Base-by-base conservation (phyloP, 2,797 vertebrate genomes). In the Allobates femoralis region DNA sequence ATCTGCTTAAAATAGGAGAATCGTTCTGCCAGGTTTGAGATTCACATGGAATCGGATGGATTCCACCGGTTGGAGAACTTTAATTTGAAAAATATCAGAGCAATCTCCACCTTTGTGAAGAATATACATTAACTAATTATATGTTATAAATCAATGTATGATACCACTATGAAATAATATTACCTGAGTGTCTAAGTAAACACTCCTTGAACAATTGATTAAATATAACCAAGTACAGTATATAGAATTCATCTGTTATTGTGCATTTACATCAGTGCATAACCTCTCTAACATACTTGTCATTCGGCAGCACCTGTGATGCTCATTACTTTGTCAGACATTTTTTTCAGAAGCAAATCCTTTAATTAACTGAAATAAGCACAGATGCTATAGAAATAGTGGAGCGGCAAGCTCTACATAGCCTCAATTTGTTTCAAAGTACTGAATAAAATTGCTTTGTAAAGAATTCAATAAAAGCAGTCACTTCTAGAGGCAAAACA, bases 311-410 rank as follows among this genome's bases (percentile, higher is more conserved):
- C 79, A 34, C 79, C 64, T 81, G 76, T 60, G 76, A 78, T 78
- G 53, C 32, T 23, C 26, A 76, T 58, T 78, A 77, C 41, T 66
- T 50, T 81, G 41, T 69, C 28, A 69, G 46, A 69, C 21, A 53
- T 81, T 53, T 67, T 53, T 67, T 81, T 69, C 26, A 67, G 30
- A 81, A 67, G 79, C 41, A 81, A 69, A 69, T 81, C 58, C 62
- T 69, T 81, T 81, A 81, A 81, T 81, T 67, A 67, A 69, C 62
- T 55, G 21, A 81, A 81, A 67, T 81, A 26, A n/a, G 76, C 56
- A 58, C 53, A 58, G 76, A 58, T 58, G 30, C 53, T 32, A 81
- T 23, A 81, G 62, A 81, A 69, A 67, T 53, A 23, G 53, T 58
- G 28, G 55, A 66, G 62, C 37, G 67, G 79, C 62, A 32, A 51